Conservation (phyloP, 2,888 invertebrate genomes). For the Seira ritae region DNA sequence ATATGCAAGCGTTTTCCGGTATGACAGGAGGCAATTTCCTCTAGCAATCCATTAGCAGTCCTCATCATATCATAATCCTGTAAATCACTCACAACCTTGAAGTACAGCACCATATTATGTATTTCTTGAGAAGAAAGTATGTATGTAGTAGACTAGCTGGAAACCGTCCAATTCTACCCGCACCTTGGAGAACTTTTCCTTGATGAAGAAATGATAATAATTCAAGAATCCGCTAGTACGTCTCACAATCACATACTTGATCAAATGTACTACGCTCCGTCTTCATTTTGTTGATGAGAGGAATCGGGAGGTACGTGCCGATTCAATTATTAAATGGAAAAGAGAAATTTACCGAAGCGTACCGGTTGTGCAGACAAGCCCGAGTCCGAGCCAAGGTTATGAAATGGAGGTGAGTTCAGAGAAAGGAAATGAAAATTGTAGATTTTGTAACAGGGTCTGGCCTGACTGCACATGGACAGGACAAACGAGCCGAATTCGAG, state of each 20-base stretch:
- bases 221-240: too few species aligned
- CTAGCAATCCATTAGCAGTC: too few species aligned
- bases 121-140: too few species aligned
- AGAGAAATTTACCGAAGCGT: background rate
- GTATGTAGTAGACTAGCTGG: too few species aligned
- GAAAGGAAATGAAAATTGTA: background rate
- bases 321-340: constrained; percentile 17
- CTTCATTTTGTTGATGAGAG: background rate
- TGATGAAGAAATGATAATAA: constrained; percentile 1
- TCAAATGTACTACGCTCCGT: background rate
- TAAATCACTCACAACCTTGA: too few species aligned
- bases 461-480: background rate
- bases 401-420: background rate
- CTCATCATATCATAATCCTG: too few species aligned
- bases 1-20: too few species aligned
- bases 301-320: constrained; percentile 1
- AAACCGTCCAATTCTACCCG: too few species aligned
- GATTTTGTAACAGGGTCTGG: background rate
- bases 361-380: constrained; percentile 12
- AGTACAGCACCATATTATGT: too few species aligned
- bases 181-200: background rate
- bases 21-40: too few species aligned
- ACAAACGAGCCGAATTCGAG: too few species aligned
- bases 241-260: background rate
- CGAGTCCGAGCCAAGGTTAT: constrained; percentile 4